Base-by-base conservation (phyloP, 1,140 invertebrate genomes). In the Trinorchestia longiramus region DNA sequence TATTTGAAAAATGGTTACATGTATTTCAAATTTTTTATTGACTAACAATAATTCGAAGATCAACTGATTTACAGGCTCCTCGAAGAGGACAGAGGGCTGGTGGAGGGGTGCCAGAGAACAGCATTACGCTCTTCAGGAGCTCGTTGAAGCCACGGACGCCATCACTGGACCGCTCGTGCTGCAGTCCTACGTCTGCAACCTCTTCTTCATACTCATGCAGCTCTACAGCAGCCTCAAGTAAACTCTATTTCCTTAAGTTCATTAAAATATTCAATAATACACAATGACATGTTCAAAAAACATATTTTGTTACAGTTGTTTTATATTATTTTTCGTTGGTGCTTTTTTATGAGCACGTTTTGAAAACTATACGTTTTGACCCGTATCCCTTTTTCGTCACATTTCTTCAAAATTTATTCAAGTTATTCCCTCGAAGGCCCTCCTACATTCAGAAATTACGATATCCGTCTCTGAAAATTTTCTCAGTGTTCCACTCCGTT, bases 121-220 rank as follows among this genome's bases (percentile, higher is more conserved):
- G 53, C 96, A 96, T 45, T 47, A 95, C 90, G 95, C 57, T n/a
- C 77, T 96, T 44, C 41, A 96, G 15, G 47, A 42, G 41, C 77
- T 96, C 23, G 77, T 96, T 42, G 41, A 87, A 92, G 44, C 43
- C 43, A 42, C 96, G 42, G 90, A 96, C 62, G 47, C n/a, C 40
- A 91, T 95, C 43, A 41, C 95, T 62, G 96, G 96, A 0, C 96
- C 96, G 17, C 95, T 96, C 42, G 95, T 96, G 42, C 96, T 96
- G 11, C 96, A 96, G 92, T 96, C 96, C 0, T 96, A 95, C 91
- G 43, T 96, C 91, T 96, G 95, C 43, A 96, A 96, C 94, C 91
- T 96, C 47, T 96, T 96, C 95, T 96, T 96, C 95, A 96, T 95
- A 42, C 77, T 96, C 42, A 87, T 96, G 19, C 96, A 96, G 94